phyloP scores from a whole-genome alignment of 1,140 invertebrate genomes.

The Neoseiulus cucumeris region DNA sequence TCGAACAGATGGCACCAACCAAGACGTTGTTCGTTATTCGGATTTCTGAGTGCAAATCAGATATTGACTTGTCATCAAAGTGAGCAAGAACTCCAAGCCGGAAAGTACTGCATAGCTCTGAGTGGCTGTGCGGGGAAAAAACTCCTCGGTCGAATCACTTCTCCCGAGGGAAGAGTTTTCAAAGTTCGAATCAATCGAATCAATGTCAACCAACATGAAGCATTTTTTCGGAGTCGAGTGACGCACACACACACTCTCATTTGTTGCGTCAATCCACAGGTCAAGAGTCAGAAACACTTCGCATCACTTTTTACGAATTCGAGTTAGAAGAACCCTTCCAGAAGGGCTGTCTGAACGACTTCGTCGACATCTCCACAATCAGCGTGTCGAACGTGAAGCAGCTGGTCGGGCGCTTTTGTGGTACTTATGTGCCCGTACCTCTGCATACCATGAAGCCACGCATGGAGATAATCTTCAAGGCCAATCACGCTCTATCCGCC shows the following conservation, averaged over 20 bases:
- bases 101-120: no score
- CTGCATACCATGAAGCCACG: slow-evolving; percentile 25
- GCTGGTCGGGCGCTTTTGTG: slow-evolving; percentile 25
- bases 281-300: slow-evolving; percentile 17
- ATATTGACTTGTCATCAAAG: no score
- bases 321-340: slow-evolving; percentile 19
- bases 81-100: no score
- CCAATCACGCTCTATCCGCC: slow-evolving; percentile 22
- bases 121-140: no score
- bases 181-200: no score
- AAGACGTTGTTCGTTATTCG: no score
- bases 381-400: slow-evolving; percentile 20
- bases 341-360: slow-evolving; percentile 24
- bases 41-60: no score
- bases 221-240: no score
- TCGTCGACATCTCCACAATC: slow-evolving; percentile 23
- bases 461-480: slow-evolving; percentile 25
- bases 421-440: slow-evolving; percentile 19
- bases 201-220: no score
- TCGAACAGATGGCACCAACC: no score
- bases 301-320: slow-evolving; percentile 18
- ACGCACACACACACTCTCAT: background rate
- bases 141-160: no score
- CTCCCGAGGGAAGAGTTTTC: no score
- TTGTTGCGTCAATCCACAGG: slow-evolving; percentile 8